Evolutionary conservation across 37 sponge, comb jelly and placozoan genomes (phyloP).

Genomic region (Amphimedon queenslandica): DNA sequence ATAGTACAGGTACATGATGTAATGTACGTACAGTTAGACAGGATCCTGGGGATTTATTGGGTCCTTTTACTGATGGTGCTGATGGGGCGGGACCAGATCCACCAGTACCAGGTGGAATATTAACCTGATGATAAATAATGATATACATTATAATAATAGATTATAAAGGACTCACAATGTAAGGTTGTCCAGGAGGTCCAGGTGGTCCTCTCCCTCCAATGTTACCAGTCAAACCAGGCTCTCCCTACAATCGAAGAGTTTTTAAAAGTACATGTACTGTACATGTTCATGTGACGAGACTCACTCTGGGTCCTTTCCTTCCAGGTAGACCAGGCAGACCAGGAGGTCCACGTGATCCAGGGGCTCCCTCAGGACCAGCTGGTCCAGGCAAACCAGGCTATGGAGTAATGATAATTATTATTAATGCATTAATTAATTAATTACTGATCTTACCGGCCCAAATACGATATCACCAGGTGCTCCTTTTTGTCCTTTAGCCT

Average conservation of each 20-base stretch:
- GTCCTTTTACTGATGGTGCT: not conserved
- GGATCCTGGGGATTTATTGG: not conserved
- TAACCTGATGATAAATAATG: not conserved
- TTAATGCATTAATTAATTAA: not conserved
- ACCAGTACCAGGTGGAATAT: not conserved
- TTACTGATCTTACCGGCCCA: slow-evolving; percentile 29
- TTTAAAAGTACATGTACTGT: no score
- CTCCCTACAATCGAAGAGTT: slow-evolving; percentile 34
- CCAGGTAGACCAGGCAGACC: slow-evolving; percentile 53
- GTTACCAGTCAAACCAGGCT: slow-evolving; percentile 41
- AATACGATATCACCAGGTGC: slow-evolving; percentile 30
- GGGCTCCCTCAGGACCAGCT: slow-evolving; percentile 37
- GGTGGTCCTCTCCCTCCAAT: slow-evolving; percentile 53
- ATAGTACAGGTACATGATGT: no score
- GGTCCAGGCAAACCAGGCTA: slow-evolving; percentile 43
- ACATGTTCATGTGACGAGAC: not conserved
- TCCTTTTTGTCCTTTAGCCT: slow-evolving; percentile 73
- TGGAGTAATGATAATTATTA: not conserved
- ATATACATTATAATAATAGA: not conserved
- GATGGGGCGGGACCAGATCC: not conserved
- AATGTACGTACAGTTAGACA: not conserved
- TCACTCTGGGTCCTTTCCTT: slow-evolving; percentile 52
- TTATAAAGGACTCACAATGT: slow-evolving; percentile 25
- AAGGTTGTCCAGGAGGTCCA: slow-evolving; percentile 69
- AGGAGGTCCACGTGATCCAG: slow-evolving; percentile 45